These are phyloP conservation scores for Eurypyga helias DNA, from an alignment of 2,113 vertebrate species.

Conservation along the genomic window DNA sequence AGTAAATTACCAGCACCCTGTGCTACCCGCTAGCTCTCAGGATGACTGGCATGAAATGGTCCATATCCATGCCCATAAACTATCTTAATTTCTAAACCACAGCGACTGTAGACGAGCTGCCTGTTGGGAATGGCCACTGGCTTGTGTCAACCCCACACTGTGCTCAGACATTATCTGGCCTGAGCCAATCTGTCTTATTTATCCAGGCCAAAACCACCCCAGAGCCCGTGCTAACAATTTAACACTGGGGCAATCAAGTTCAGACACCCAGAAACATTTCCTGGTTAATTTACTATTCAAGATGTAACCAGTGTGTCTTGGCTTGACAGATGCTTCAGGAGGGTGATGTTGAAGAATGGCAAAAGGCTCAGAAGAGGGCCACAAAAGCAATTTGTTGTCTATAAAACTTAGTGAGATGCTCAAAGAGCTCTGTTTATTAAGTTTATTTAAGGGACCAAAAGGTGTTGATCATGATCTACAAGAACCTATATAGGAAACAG, in stretches of 20 bases:
- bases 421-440: slow-evolving; percentile 13
- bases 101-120: neutral
- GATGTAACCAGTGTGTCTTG: neutral
- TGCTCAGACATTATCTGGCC: neutral
- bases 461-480: neutral
- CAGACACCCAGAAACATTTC: neutral
- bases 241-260: neutral
- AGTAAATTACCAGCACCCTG: neutral
- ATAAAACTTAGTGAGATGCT: neutral
- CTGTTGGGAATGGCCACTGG: neutral
- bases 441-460: slow-evolving; percentile 1
- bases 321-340: neutral
- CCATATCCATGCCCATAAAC: neutral
- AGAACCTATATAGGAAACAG: neutral
- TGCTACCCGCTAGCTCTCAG: neutral
- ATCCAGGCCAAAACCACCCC: neutral
- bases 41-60: neutral
- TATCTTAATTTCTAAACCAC: neutral
- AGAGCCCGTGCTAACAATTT: neutral
- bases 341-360: neutral
- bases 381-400: neutral
- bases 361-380: neutral
- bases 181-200: neutral
- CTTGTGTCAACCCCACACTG: neutral
- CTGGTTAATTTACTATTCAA: slow-evolving; percentile 8